Evolutionary conservation across 2,113 vertebrate species (phyloP).

Genomic region (Bufo bufo): DNA sequence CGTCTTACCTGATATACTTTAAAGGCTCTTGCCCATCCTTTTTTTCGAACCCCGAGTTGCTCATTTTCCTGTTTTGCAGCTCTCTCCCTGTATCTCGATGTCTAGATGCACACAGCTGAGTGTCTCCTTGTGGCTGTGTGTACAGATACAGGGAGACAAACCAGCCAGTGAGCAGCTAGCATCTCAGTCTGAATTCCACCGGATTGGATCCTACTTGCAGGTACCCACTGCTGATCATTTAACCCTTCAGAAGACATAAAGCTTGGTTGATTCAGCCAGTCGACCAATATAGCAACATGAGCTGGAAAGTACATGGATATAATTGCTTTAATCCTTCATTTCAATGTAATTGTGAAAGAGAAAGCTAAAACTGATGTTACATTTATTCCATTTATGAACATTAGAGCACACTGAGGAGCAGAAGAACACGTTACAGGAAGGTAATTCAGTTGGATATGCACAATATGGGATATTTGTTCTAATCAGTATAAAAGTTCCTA

Average conservation of each 20-base stretch:
- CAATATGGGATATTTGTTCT: not conserved
- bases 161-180: constrained; percentile 44
- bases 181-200: constrained; percentile 28
- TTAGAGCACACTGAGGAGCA: not conserved
- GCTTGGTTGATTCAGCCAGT: not conserved
- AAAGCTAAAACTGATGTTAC: not conserved
- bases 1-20: constrained; percentile 49
- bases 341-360: not conserved
- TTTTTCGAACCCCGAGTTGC: constrained; percentile 38
- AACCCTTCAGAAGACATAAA: constrained; percentile 13
- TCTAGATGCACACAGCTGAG: constrained; percentile 46
- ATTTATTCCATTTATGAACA: not conserved
- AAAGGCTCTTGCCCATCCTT: constrained; percentile 37
- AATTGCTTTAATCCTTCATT: not conserved
- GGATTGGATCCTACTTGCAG: constrained; percentile 46
- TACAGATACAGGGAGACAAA: constrained; percentile 24
- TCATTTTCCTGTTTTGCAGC: constrained; percentile 48
- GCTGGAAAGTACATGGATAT: not conserved
- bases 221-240: constrained; percentile 38
- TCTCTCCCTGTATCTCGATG: constrained; percentile 2
- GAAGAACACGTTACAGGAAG: not conserved
- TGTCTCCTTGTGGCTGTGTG: constrained; percentile 36
- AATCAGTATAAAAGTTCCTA: not conserved
- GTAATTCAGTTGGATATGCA: not conserved
- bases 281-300: not conserved